Percentiles rank a stretch among this genome's conserved stretches.
These are phyloP conservation scores for Otus scops DNA, from an alignment of 2,797 vertebrate species.

Conservation along the genomic window DNA sequence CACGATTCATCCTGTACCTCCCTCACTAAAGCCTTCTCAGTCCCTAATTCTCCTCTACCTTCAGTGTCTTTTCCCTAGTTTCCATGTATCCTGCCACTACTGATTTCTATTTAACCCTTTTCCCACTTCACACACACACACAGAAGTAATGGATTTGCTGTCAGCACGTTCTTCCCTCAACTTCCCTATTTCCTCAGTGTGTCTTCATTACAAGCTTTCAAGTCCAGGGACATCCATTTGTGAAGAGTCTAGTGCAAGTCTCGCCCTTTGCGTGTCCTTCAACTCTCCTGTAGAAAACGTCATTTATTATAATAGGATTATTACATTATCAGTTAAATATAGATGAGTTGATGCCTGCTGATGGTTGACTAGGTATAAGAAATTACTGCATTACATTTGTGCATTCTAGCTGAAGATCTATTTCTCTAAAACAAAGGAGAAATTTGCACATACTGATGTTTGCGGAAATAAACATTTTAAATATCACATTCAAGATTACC, in stretches of 20 bases:
- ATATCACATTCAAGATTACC: background rate
- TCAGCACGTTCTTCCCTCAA: background rate
- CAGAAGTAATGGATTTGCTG: background rate
- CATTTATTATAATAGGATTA: background rate
- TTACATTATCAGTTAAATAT: background rate
- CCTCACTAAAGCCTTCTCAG: background rate
- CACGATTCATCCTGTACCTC: accelerated
- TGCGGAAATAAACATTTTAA: background rate
- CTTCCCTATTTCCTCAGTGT: background rate
- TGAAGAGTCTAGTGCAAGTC: background rate
- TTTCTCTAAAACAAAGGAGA: background rate
- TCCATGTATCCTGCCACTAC: background rate
- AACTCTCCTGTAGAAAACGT: background rate
- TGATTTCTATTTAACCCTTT: background rate
- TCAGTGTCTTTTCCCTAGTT: background rate
- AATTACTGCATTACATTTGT: background rate
- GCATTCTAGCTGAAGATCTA: background rate
- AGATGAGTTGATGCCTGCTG: background rate
- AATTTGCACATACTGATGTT: background rate
- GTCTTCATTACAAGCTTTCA: background rate
- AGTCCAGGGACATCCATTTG: background rate
- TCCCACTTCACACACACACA: background rate
- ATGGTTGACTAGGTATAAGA: background rate
- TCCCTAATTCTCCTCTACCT: background rate
- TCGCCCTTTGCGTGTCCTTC: background rate